These are phyloP conservation scores for Arenaria interpres DNA, from an alignment of 2,113 vertebrate species.

Conservation along the genomic window DNA sequence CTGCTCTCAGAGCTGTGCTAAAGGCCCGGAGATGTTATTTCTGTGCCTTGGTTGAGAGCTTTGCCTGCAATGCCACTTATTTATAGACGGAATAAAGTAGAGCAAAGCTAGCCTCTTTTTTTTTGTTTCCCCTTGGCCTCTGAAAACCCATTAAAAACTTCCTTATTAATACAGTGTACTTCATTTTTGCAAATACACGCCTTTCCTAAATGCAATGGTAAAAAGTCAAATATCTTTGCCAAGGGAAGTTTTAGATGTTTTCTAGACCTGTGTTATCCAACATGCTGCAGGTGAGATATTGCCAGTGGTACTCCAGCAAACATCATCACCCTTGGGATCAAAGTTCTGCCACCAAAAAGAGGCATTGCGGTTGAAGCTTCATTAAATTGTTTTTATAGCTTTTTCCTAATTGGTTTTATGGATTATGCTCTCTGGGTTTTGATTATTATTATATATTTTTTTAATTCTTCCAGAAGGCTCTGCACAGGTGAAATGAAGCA, in stretches of 20 bases:
- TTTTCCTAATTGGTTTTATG: not conserved
- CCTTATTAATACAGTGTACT: not conserved
- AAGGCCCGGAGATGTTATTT: not conserved
- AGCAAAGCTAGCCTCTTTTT: not conserved
- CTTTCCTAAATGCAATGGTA: not conserved
- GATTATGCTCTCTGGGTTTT: not conserved
- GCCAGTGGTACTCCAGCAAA: not conserved
- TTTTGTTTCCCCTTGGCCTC: not conserved
- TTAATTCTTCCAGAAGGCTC: no score
- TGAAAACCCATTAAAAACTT: not conserved
- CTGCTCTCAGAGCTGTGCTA: not conserved
- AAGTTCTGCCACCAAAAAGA: not conserved
- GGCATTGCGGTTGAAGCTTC: not conserved
- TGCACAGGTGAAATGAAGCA: not conserved
- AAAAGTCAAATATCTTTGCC: not conserved
- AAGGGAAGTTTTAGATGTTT: not conserved
- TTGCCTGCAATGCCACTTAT: not conserved
- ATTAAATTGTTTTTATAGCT: not conserved
- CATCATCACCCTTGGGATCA: rapidly evolving
- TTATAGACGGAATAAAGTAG: not conserved
- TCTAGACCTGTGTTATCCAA: not conserved
- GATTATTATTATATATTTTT: not conserved
- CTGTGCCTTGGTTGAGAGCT: not conserved
- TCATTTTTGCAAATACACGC: not conserved
- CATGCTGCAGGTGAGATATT: not conserved